Percentiles rank a stretch among this genome's conserved stretches.
Evolutionary conservation across 2,797 vertebrate species (phyloP).

Genomic region (Liasis olivaceus): DNA sequence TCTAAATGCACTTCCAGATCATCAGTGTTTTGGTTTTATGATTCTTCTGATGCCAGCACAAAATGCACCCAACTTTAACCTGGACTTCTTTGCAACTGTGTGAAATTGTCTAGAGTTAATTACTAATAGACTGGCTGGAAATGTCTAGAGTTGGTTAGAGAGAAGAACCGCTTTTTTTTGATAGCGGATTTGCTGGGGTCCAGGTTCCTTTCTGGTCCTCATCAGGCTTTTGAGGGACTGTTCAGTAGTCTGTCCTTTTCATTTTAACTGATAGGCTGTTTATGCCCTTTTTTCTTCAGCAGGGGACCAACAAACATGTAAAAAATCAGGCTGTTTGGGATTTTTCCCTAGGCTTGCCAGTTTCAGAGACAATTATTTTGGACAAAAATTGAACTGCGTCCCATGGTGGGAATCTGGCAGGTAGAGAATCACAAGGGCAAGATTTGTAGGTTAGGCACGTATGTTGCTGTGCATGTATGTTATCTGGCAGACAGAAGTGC

Average conservation of each 20-base stretch:
- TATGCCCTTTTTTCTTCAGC: neutral
- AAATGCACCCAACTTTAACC: neutral
- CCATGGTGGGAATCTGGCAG: slow-evolving; percentile 59
- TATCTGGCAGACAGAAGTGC: slow-evolving; percentile 52
- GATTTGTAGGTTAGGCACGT: slow-evolving; percentile 61
- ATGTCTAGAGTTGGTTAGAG: neutral
- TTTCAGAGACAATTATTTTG: neutral
- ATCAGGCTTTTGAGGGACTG: neutral
- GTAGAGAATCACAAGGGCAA: slow-evolving; percentile 40
- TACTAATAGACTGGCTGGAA: neutral
- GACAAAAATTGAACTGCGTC: slow-evolving; percentile 44
- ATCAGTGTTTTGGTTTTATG: neutral
- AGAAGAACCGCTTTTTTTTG: too few relatives aligned
- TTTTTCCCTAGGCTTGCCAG: neutral
- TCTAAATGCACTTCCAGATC: neutral
- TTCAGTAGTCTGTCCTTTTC: neutral
- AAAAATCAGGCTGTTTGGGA: neutral
- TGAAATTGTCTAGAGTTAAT: neutral
- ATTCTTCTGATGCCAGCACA: neutral
- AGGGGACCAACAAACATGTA: neutral
- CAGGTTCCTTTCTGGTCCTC: neutral
- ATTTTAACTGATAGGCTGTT: neutral
- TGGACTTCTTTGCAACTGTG: neutral
- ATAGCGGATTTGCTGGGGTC: neutral
- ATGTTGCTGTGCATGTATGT: slow-evolving; percentile 43